Evolutionary conservation across 2,797 vertebrate species (phyloP).

Genomic region (Cryptoblepharus egeriae): DNA sequence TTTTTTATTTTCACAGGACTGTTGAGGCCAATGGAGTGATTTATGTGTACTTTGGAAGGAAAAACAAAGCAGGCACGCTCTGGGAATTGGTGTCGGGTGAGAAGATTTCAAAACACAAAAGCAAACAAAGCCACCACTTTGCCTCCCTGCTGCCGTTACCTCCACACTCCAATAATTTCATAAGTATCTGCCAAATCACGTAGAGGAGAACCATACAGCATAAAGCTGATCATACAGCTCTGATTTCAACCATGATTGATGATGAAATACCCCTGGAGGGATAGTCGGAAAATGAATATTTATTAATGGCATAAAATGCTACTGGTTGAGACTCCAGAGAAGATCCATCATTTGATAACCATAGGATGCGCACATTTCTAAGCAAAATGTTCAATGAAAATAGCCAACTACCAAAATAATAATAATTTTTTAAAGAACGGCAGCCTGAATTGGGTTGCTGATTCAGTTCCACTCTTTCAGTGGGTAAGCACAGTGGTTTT

Average conservation of each 20-base stretch:
- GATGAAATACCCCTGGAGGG: constrained; percentile 78
- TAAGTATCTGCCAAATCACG: constrained; percentile 74
- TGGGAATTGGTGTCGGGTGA: constrained; percentile 57
- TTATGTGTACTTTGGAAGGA: constrained; percentile 75
- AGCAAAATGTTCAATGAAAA: constrained; percentile 70
- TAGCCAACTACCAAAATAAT: constrained; percentile 64
- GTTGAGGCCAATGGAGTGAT: constrained; percentile 80
- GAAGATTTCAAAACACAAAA: constrained; percentile 48
- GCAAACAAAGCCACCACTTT: constrained; percentile 49
- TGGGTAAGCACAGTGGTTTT: constrained; percentile 58
- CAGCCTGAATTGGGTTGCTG: constrained; percentile 62
- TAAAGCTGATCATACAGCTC: constrained; percentile 78
- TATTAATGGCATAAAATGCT: constrained; percentile 82
- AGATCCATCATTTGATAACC: constrained; percentile 82
- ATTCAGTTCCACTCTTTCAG: constrained; percentile 65
- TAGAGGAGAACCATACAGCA: constrained; percentile 72
- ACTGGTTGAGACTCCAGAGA: constrained; percentile 76
- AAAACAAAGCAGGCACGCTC: constrained; percentile 69
- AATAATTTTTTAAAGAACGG: constrained; percentile 49
- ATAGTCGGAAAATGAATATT: constrained; percentile 83
- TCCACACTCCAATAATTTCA: constrained; percentile 74
- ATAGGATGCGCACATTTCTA: constrained; percentile 71
- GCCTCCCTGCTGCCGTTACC: constrained; percentile 29
- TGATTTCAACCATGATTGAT: constrained; percentile 82
- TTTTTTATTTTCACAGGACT: constrained; percentile 83